These are phyloP conservation scores for Chrysaora quinquecirrha DNA, from an alignment of 30 jellyfish, hydroid and myxozoan genomes.

Conservation along the genomic window DNA sequence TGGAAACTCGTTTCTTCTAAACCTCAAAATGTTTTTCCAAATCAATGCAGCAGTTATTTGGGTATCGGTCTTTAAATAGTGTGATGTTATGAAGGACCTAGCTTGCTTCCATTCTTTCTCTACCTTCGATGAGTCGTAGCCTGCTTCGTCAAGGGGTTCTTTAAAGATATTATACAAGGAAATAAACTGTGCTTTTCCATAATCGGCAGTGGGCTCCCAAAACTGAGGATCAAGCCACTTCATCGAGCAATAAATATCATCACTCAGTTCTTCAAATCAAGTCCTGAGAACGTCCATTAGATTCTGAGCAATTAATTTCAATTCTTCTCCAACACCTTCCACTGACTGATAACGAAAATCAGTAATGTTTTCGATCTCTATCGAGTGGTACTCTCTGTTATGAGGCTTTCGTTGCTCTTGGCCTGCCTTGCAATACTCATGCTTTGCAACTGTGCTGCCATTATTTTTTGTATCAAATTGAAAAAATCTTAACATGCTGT, in stretches of 20 bases:
- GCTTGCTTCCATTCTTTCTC: constrained; percentile 11
- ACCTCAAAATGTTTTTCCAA: constrained; percentile 11
- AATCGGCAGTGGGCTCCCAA: constrained; percentile 14
- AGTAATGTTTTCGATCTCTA: background rate
- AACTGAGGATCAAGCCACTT: constrained; percentile 29
- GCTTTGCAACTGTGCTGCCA: too few relatives aligned
- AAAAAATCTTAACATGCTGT: too few relatives aligned
- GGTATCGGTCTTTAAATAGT: background rate
- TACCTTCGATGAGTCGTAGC: constrained; percentile 1
- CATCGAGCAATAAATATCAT: background rate
- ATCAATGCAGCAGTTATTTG: background rate
- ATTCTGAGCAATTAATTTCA: background rate
- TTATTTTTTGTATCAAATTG: too few relatives aligned
- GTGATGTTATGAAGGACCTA: constrained; percentile 1
- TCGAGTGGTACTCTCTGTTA: background rate
- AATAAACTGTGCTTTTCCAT: background rate
- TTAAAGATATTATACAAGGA: too few relatives aligned
- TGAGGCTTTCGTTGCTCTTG: too few relatives aligned
- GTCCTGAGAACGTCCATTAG: background rate
- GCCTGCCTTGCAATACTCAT: too few relatives aligned
- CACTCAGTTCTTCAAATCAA: background rate
- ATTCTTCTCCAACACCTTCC: background rate
- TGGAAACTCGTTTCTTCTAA: constrained; percentile 19
- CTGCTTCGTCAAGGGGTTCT: constrained; percentile 1
- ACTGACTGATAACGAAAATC: background rate